These are phyloP conservation scores for Formica aserva DNA, from an alignment of 2,888 invertebrate species.

Conservation along the genomic window DNA sequence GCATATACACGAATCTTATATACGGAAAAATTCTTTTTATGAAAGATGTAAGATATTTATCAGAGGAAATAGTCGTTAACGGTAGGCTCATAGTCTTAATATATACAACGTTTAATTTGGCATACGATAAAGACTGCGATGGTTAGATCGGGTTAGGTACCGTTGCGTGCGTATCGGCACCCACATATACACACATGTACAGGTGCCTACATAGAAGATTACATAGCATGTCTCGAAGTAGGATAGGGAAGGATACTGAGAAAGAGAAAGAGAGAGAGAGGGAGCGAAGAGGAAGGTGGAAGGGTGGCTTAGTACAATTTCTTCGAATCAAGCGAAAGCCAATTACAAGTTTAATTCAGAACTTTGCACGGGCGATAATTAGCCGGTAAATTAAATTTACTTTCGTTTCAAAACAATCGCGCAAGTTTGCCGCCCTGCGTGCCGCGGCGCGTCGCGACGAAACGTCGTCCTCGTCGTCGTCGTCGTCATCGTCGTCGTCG, in stretches of 20 bases:
- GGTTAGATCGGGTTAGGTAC: conserved; percentile 16
- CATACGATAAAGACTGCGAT: conserved; percentile 50
- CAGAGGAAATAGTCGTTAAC: not conserved
- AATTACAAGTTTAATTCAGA: conserved; percentile 85
- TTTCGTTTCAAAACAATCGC: conserved; percentile 83
- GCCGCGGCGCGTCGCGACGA: conserved; percentile 66
- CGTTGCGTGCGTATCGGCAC: conserved; percentile 51
- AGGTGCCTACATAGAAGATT: conserved; percentile 54
- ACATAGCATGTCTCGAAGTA: conserved; percentile 61
- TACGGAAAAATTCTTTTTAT: not conserved
- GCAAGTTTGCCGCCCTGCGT: conserved; percentile 75
- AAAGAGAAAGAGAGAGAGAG: conserved; percentile 20
- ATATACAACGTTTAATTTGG: conserved; percentile 63
- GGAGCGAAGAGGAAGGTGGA: conserved; percentile 54
- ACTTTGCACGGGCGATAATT: conserved; percentile 84
- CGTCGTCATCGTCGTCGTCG: not conserved
- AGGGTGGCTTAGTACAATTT: conserved; percentile 79
- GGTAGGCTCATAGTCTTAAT: conserved; percentile 6
- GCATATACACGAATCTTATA: not conserved
- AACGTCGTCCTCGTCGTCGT: conserved; percentile 52
- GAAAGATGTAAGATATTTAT: not conserved
- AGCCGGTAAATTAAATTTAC: conserved; percentile 84
- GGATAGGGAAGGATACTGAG: conserved; percentile 54
- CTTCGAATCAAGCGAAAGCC: conserved; percentile 83
- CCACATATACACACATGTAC: conserved; percentile 29